phyloP scores from a whole-genome alignment of 92 coral and sea anemone genomes.

The Phymanthus crucifer region DNA sequence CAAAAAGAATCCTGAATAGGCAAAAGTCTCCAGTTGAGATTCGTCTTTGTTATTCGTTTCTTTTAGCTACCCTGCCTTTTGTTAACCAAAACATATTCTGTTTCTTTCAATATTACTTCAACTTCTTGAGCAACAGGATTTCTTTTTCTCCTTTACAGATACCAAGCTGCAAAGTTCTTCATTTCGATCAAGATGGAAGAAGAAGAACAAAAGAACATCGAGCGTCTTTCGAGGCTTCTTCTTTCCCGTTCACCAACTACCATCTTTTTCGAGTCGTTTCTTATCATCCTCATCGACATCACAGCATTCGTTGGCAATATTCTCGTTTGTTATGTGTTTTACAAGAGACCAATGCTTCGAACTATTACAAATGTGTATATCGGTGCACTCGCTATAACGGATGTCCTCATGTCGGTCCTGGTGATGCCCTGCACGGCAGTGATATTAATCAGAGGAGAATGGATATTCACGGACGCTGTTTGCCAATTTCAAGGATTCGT shows the following conservation, averaged over 20 bases:
- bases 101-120: too few relatives aligned
- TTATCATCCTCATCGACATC: slow-evolving; percentile 30
- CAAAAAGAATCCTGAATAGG: too few relatives aligned
- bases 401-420: slow-evolving; percentile 39
- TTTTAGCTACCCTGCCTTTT: too few relatives aligned
- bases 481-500: slow-evolving; percentile 51
- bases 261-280: slow-evolving; percentile 27
- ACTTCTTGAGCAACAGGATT: too few relatives aligned
- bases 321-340: slow-evolving; percentile 38
- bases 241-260: slow-evolving; percentile 6
- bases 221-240: slow-evolving; percentile 21
- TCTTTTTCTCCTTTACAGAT: too few relatives aligned
- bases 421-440: slow-evolving; percentile 51
- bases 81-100: too few relatives aligned
- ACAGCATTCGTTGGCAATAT: slow-evolving; percentile 43
- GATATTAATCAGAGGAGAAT: slow-evolving; percentile 27
- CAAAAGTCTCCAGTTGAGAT: too few relatives aligned
- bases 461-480: slow-evolving; percentile 26
- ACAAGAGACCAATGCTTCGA: slow-evolving; percentile 43
- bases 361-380: slow-evolving; percentile 48
- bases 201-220: slow-evolving; percentile 11
- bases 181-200: slow-evolving; percentile 28
- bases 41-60: too few relatives aligned
- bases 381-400: slow-evolving; percentile 41
- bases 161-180: too few relatives aligned